Conservation (phyloP, 2,797 vertebrate genomes). For the Hoplostethus mediterraneus region DNA sequence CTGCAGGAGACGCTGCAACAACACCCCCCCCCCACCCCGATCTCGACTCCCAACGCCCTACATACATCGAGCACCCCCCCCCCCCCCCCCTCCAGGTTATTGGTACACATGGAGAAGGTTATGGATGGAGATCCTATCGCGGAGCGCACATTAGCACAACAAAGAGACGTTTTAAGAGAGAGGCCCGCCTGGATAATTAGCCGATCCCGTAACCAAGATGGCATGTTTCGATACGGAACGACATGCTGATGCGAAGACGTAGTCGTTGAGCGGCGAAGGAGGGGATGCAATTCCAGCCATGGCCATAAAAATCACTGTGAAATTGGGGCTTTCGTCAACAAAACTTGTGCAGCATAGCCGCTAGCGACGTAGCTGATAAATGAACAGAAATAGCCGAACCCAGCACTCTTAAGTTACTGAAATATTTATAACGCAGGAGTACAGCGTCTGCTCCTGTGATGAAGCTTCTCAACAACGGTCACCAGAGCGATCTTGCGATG, state of each 20-base stretch:
- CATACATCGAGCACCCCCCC: conserved; percentile 52
- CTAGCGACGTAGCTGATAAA: no score
- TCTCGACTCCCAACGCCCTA: conserved; percentile 42
- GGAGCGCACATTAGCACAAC: conserved; percentile 72
- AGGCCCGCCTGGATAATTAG: conserved; percentile 57
- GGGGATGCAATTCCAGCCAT: conserved; percentile 47
- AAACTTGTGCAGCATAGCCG: not conserved
- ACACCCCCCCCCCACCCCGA: conserved; percentile 22
- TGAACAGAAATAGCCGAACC: no score
- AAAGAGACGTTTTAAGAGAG: conserved; percentile 69
- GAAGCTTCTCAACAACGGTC: no score
- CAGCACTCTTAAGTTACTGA: conserved; percentile 16
- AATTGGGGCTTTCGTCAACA: conserved; percentile 43
- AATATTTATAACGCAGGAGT: not conserved
- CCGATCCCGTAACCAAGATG: conserved; percentile 61
- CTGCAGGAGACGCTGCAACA: conserved; percentile 75
- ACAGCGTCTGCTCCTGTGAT: no score
- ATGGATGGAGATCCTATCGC: conserved; percentile 77
- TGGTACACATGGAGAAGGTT: conserved; percentile 65
- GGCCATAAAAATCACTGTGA: conserved; percentile 25
- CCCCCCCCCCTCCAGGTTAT: conserved; percentile 61
- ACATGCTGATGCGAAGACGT: conserved; percentile 54
- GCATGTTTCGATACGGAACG: conserved; percentile 54
- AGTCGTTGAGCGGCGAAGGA: conserved; percentile 20
- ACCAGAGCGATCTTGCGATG: no score